Conservation (phyloP, 37 sponge, comb jelly and placozoan species). For the Haliclona indistincta region DNA sequence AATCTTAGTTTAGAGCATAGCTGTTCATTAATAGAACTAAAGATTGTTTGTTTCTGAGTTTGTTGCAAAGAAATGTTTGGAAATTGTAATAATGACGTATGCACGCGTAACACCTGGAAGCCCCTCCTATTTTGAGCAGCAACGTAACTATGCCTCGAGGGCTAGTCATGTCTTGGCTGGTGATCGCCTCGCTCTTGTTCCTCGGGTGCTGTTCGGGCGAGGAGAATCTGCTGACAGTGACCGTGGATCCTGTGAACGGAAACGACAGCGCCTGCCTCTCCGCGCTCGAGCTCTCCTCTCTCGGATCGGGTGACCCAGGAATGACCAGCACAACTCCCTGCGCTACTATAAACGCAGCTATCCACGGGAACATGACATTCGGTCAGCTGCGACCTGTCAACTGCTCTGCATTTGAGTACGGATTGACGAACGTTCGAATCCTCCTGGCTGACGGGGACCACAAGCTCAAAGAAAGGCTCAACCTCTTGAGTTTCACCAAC, state of each 20-base stretch:
- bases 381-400: neutral
- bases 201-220: too few species aligned
- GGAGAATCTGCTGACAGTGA: neutral
- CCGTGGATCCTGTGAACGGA: slow-evolving; percentile 36
- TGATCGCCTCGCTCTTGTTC: too few species aligned
- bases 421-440: neutral
- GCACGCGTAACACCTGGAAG: too few species aligned
- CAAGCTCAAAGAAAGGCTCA: neutral
- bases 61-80: too few species aligned
- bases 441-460: slow-evolving; percentile 1
- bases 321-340: slow-evolving; percentile 31
- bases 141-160: too few species aligned
- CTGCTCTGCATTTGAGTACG: neutral
- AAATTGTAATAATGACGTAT: too few species aligned
- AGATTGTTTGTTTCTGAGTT: too few species aligned
- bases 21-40: too few species aligned
- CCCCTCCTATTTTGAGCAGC: too few species aligned
- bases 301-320: neutral
- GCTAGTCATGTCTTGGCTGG: too few species aligned
- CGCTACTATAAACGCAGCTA: slow-evolving; percentile 9
- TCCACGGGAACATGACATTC: neutral
- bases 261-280: slow-evolving; percentile 35
- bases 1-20: too few species aligned
- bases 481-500: slow-evolving; percentile 12
- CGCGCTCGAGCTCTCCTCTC: neutral